Conservation (phyloP, 2,888 invertebrate species). For the Apomyelois bistriatella region DNA sequence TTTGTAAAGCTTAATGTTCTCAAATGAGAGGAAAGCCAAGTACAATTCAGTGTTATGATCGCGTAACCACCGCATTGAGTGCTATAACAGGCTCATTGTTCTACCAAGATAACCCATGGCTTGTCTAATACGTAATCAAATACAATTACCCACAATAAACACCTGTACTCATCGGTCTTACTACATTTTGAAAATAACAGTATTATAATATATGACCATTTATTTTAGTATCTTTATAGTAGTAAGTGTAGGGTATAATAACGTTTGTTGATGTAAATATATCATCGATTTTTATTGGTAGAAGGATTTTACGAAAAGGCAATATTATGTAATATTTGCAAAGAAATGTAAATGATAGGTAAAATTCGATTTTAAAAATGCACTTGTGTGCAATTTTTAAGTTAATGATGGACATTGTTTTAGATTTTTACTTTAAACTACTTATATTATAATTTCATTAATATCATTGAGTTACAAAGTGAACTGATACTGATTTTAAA, state of each 20-base stretch:
- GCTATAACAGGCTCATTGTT: background rate
- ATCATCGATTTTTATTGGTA: too few species aligned
- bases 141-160: conserved; percentile 5
- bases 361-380: too few species aligned
- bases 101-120: conserved; percentile 3
- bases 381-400: too few species aligned
- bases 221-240: background rate
- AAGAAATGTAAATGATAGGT: too few species aligned
- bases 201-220: background rate
- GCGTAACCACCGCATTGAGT: background rate
- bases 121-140: conserved; percentile 8
- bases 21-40: conserved; percentile 5
- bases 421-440: too few species aligned
- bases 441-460: too few species aligned
- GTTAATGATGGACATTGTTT: too few species aligned
- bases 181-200: background rate
- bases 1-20: conserved; percentile 1
- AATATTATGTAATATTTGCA: too few species aligned
- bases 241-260: background rate
- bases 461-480: too few species aligned
- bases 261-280: too few species aligned
- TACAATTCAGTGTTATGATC: conserved; percentile 3
- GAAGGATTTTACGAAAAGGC: too few species aligned
- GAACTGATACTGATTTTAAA: too few species aligned
- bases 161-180: background rate